These are phyloP conservation scores for Carollia perspicillata DNA, from an alignment of 2,113 vertebrate species.

Conservation along the genomic window DNA sequence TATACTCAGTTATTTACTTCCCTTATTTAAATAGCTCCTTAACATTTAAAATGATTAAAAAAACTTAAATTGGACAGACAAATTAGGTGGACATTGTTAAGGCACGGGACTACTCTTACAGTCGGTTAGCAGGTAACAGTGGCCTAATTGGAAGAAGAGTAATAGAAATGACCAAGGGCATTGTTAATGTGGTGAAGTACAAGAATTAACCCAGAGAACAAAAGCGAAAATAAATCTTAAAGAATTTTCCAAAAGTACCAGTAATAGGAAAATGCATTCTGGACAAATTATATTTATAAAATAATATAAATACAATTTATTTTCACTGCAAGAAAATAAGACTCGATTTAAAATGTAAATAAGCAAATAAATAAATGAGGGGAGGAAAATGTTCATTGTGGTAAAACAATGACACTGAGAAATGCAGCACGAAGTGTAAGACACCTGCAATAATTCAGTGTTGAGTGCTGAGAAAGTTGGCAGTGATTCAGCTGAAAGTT, in stretches of 20 bases:
- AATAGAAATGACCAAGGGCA: background rate
- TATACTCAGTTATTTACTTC: background rate
- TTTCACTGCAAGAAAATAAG: background rate
- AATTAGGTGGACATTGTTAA: background rate
- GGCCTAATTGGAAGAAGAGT: background rate
- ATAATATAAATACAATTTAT: too few relatives aligned
- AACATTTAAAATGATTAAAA: background rate
- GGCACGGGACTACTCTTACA: rapidly evolving
- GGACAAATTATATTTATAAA: background rate
- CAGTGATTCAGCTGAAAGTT: background rate
- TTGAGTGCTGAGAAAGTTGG: background rate
- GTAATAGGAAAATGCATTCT: background rate
- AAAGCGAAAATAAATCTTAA: background rate
- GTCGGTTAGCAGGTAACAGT: background rate
- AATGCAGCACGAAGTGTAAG: background rate
- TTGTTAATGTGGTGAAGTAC: background rate
- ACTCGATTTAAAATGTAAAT: background rate
- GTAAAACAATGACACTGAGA: background rate
- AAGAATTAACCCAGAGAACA: background rate
- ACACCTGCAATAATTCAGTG: background rate
- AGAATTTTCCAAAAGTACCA: background rate
- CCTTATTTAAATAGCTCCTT: background rate
- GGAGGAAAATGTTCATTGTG: background rate
- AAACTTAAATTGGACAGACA: background rate
- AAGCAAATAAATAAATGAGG: background rate